phyloP scores from a whole-genome alignment of 2,113 vertebrate genomes.

The Cavia porcellus region DNA sequence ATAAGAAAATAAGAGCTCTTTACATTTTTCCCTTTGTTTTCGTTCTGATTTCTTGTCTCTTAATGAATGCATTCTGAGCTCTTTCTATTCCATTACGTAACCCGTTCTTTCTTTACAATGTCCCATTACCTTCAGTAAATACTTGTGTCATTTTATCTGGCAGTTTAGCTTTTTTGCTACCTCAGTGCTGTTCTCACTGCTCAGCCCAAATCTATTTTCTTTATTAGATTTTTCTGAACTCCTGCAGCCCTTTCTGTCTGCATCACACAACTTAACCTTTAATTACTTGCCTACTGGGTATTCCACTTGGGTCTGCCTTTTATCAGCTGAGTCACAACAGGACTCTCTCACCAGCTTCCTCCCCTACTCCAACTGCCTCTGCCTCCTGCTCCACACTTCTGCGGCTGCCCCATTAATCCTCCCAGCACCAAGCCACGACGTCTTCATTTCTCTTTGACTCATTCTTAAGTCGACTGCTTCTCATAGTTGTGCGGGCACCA shows the following conservation, averaged over 20 bases:
- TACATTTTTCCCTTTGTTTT: neutral
- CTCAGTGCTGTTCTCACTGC: constrained; percentile 4
- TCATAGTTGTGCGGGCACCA: neutral
- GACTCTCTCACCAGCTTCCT: neutral
- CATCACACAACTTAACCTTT: constrained; percentile 60
- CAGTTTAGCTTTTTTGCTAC: neutral
- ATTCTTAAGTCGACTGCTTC: constrained; percentile 16
- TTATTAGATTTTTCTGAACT: constrained; percentile 56
- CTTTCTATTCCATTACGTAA: neutral
- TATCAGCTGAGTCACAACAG: constrained; percentile 14
- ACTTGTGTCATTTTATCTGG: constrained; percentile 20
- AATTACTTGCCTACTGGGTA: constrained; percentile 54
- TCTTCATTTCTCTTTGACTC: neutral
- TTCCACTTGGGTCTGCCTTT: constrained; percentile 58
- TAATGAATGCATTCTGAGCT: neutral
- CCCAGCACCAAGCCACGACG: neutral
- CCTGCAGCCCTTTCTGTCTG: constrained; percentile 43
- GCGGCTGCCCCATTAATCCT: constrained; percentile 19
- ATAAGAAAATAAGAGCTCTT: neutral
- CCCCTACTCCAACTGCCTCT: constrained; percentile 18
- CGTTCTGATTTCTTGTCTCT: neutral
- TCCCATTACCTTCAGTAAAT: constrained; percentile 50
- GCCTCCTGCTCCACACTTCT: neutral
- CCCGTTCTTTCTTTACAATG: neutral
- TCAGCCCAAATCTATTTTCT: constrained; percentile 38